Conservation (phyloP, 2,797 vertebrate species). For the Eidolon dupreanum region DNA sequence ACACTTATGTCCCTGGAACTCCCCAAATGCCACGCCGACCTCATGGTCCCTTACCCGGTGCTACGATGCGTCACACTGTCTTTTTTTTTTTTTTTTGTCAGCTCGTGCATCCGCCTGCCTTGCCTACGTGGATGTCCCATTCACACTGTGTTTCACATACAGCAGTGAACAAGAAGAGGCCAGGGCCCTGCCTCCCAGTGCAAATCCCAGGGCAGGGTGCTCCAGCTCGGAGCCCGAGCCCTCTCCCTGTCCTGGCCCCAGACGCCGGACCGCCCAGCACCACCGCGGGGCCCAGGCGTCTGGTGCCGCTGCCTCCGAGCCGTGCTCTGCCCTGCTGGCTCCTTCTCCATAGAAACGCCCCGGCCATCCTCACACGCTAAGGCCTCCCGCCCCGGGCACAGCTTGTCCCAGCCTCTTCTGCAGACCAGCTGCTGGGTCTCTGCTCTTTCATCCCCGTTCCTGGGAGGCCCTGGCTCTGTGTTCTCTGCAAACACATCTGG, state of each 20-base stretch:
- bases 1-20: not conserved
- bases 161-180: rapidly evolving
- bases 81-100: rapidly evolving
- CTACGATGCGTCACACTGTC: rapidly evolving
- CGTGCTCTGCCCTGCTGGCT: rapidly evolving
- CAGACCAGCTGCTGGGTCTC: constrained; percentile 6
- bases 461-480: not conserved
- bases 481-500: constrained; percentile 63
- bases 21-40: rapidly evolving
- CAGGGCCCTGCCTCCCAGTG: rapidly evolving
- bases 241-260: not conserved
- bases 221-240: not conserved
- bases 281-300: not conserved
- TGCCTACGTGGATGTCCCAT: not conserved
- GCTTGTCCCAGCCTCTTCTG: not conserved
- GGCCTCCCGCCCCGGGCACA: not conserved
- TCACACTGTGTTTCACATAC: rapidly evolving
- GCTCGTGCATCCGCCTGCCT: rapidly evolving
- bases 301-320: not conserved
- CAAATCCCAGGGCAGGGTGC: rapidly evolving
- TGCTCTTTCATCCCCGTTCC: constrained; percentile 39
- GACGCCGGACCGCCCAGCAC: rapidly evolving
- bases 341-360: not conserved
- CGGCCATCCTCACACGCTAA: rapidly evolving
- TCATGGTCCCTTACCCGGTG: rapidly evolving